Percentiles rank a stretch among this genome's conserved stretches.
Conservation (phyloP, 2,797 vertebrate species). For the Nannoperca australis region DNA sequence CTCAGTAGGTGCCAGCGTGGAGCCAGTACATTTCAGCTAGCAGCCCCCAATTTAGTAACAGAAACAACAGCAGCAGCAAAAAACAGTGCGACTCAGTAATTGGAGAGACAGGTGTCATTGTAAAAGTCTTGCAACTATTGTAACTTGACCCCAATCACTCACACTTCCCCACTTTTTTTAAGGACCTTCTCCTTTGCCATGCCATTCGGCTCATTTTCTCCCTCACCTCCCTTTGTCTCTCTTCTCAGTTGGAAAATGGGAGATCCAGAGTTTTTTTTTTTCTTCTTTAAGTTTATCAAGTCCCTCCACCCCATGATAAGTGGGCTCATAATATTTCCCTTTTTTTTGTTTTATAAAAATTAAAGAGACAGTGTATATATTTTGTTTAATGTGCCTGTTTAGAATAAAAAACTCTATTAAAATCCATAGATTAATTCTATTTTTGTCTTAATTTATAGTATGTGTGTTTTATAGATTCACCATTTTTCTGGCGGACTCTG, state of each 20-base stretch:
- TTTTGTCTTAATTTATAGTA: background rate
- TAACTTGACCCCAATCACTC: conserved; percentile 33
- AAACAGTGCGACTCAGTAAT: conserved; percentile 43
- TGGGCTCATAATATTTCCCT: background rate
- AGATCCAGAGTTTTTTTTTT: background rate
- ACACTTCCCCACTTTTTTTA: conserved; percentile 7
- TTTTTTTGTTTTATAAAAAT: background rate
- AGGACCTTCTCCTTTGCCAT: background rate
- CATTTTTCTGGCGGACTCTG: background rate
- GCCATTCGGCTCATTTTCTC: conserved; percentile 22
- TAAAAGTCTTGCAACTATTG: conserved; percentile 16
- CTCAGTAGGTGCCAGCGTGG: conserved; percentile 10
- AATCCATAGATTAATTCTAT: no score
- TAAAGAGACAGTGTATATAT: background rate
- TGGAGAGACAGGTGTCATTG: conserved; percentile 49
- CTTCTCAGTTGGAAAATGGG: conserved; percentile 11
- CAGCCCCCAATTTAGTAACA: conserved; percentile 28
- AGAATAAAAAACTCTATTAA: no score
- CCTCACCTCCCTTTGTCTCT: background rate
- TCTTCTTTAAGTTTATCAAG: background rate
- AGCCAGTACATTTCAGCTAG: conserved; percentile 31
- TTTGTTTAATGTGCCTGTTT: background rate
- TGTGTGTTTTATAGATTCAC: no score
- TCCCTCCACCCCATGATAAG: background rate
- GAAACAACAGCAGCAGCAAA: background rate